These are phyloP conservation scores for Eulithis testata DNA, from an alignment of 2,888 invertebrate genomes.

Conservation along the genomic window DNA sequence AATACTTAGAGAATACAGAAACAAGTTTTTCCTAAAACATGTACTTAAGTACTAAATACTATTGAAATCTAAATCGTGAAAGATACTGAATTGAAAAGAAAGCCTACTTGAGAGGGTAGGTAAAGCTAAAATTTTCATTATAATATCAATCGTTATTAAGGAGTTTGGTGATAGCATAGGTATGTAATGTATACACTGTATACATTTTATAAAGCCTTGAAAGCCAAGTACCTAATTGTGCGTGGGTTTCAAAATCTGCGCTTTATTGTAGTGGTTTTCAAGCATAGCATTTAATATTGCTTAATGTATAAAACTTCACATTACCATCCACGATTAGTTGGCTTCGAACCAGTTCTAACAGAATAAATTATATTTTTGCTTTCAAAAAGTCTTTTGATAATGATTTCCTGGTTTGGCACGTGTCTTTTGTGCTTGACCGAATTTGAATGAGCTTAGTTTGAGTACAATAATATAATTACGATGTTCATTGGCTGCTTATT, in stretches of 20 bases:
- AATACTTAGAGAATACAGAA: slow-evolving; percentile 13
- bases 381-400: slow-evolving; percentile 33
- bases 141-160: slow-evolving; percentile 54
- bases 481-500: slow-evolving; percentile 38
- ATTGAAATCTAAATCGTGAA: background rate
- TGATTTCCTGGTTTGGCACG: slow-evolving; percentile 46
- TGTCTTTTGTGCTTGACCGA: slow-evolving; percentile 38
- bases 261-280: slow-evolving; percentile 51
- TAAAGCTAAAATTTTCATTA: slow-evolving; percentile 66
- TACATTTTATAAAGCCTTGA: slow-evolving; percentile 51
- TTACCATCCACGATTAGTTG: slow-evolving; percentile 45
- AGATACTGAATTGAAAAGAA: too few relatives aligned
- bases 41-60: slow-evolving; percentile 20
- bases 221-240: slow-evolving; percentile 52
- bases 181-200: background rate
- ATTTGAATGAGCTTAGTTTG: slow-evolving; percentile 30
- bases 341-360: slow-evolving; percentile 41
- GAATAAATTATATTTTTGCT: slow-evolving; percentile 30
- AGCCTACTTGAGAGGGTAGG: background rate
- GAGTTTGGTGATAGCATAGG: slow-evolving; percentile 57
- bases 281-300: slow-evolving; percentile 47
- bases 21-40: slow-evolving; percentile 8
- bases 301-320: slow-evolving; percentile 44
- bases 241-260: slow-evolving; percentile 64
- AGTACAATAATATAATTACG: slow-evolving; percentile 18